Conservation (phyloP, 2,113 vertebrate genomes). For the Verasper variegatus region DNA sequence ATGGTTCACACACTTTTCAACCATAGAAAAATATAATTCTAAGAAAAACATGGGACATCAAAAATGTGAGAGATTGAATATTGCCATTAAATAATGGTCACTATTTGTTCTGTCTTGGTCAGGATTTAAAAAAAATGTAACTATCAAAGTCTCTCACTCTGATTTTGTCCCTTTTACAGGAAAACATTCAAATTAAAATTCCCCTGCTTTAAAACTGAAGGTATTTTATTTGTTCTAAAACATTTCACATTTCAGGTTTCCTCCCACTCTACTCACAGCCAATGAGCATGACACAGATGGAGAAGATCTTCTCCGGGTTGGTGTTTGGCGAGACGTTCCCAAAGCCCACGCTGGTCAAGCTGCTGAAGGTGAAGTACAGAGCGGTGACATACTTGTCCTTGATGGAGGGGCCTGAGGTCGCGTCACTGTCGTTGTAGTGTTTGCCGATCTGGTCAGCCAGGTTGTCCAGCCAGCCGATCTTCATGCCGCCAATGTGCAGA, state of each 20-base stretch:
- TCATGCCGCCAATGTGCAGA: slow-evolving; percentile 82
- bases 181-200: neutral
- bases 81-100: no score
- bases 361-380: slow-evolving; percentile 99
- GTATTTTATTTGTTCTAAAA: neutral
- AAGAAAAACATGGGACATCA: no score
- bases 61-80: no score
- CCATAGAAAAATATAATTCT: no score
- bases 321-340: slow-evolving; percentile 98
- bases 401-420: slow-evolving; percentile 89
- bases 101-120: no score
- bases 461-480: slow-evolving; percentile 98
- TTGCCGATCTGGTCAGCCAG: slow-evolving; percentile 96
- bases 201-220: neutral
- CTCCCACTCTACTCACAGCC: slow-evolving; percentile 91
- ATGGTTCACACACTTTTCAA: no score
- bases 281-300: slow-evolving; percentile 99
- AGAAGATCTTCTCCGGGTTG: slow-evolving; percentile 99
- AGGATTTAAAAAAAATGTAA: no score
- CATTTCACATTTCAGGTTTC: neutral
- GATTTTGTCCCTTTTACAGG: neutral
- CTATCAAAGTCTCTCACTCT: no score
- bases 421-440: slow-evolving; percentile 90
- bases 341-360: slow-evolving; percentile 97
- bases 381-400: slow-evolving; percentile 98